Evolutionary conservation across 2,113 vertebrate genomes (phyloP).

Genomic region (Pygoscelis adeliae): DNA sequence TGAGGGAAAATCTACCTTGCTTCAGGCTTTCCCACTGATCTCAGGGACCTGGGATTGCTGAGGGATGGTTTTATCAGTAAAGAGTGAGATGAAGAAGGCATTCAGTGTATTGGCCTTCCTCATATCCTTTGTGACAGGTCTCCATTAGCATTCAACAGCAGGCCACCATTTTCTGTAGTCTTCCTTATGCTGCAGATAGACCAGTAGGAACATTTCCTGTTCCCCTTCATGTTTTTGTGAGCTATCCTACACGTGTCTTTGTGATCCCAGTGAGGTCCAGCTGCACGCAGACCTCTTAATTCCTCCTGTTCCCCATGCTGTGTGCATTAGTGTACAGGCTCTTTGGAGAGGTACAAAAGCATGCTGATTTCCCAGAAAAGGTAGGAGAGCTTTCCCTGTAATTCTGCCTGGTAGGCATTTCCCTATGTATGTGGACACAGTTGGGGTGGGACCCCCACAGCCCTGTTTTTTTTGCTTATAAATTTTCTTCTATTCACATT

Average conservation of each 20-base stretch:
- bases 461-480: background rate
- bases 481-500: background rate
- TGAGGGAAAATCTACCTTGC: background rate
- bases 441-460: background rate
- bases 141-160: background rate
- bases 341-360: background rate
- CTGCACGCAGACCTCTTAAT: background rate
- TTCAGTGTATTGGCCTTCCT: background rate
- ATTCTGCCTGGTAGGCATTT: background rate
- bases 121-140: background rate
- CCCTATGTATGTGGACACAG: no score
- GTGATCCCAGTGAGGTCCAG: background rate
- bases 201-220: background rate
- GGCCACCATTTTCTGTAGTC: background rate
- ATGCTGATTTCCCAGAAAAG: background rate
- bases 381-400: background rate
- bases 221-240: rapidly evolving
- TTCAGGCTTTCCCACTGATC: background rate
- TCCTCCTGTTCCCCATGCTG: background rate
- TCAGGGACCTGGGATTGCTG: background rate
- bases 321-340: background rate
- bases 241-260: rapidly evolving
- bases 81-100: background rate
- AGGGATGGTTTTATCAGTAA: background rate
- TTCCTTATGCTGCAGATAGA: background rate